Base-by-base conservation (phyloP, 1,140 invertebrate genomes). In the Panulirus ornatus region DNA sequence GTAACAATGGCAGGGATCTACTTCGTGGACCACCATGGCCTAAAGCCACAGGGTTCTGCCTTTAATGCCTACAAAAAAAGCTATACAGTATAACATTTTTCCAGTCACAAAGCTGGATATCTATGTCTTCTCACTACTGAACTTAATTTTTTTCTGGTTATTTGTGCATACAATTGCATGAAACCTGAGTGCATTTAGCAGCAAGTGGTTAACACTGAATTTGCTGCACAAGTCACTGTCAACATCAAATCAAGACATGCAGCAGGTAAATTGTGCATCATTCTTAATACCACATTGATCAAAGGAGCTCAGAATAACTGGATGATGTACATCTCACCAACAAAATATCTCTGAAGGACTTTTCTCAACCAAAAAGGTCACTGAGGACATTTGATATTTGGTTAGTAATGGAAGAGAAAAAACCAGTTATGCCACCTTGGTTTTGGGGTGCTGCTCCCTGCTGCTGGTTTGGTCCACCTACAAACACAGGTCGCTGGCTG, bases 351-450 rank as follows among this genome's bases (percentile, higher is more conserved):
- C 22, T 8, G 1, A 30, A 51, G 42, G 42, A 27, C 1, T 2
- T 34, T 19, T 11, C 14, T 87, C 85, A 87, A 51, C 85, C 85
- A 27, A 87, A 87, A 3, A 87, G n/a, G n/a, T n/a, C 79, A 27
- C 30, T 79, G 51, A 87, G 70, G 9, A 87, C 85, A 42, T 58
- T 78, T 19, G 85, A 87, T 42, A 87, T 14, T 11, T 54, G 71
- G 75, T 76, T 54, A 1, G 73, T 30, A n/a, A 87, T 78, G 75
- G 85, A 87, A 51, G 85, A 87, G 36, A 87, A 47, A 27, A 87
- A 87, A 34, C 85, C 75, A 2, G 34, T 30, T 22, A 84, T 71
- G 9, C 47, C 73, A 14, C 51, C 75, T 42, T 85, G 84, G 36
- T 3, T 42, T 11, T 79, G 51, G 27, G 85, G 51, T 16, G 51